Base-by-base conservation (phyloP, 1,140 invertebrate genomes). In the Meloidogyne exigua region DNA sequence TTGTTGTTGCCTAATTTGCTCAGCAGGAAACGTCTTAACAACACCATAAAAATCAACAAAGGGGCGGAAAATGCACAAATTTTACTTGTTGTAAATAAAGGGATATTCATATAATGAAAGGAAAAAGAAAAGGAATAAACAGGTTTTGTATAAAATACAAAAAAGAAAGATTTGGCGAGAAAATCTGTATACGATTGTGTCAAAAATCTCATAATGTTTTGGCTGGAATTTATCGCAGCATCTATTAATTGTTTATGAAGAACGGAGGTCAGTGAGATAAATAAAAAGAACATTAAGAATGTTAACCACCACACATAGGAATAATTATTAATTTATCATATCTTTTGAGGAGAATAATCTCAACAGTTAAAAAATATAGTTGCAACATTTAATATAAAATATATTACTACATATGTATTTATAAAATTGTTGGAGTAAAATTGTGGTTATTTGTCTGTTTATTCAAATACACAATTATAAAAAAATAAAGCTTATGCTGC, bases 1-100 rank as follows among this genome's bases (percentile, higher is more conserved):
- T 57, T 57, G n/a, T 57, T 57, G 49, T 57, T 57, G 49, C 49
- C 49, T 57, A 57, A 57, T 57, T 57, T 57, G 49, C 49, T n/a
- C n/a, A n/a, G 18, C 49, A n/a, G 18, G 49, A n/a, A 57, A n/a
- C 49, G 21, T 57, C 7, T 57, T 57, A 18, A 57, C 49, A n/a
- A 57, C 15, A 18, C n/a, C n/a, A 57, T n/a, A n/a, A n/a, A 49
- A 57, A 57, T 1, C 49, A 7, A 7, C 18, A n/a, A 57, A 57
- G 49, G 49, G 18, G 18, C 49, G 18, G 49, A 57, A 57, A n/a
- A 57, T n/a, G 10, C 36, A 57, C 13, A 57, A n/a, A 57, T 57
- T 57, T 57, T 57, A 57, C 5, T 57, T 57, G n/a, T 57, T 57
- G 49, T 0, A 57, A 57, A n/a, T 57, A 18, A n/a, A 12, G 15